These are phyloP conservation scores for Leuciscus idus DNA, from an alignment of 2,113 vertebrate genomes.

Conservation along the genomic window DNA sequence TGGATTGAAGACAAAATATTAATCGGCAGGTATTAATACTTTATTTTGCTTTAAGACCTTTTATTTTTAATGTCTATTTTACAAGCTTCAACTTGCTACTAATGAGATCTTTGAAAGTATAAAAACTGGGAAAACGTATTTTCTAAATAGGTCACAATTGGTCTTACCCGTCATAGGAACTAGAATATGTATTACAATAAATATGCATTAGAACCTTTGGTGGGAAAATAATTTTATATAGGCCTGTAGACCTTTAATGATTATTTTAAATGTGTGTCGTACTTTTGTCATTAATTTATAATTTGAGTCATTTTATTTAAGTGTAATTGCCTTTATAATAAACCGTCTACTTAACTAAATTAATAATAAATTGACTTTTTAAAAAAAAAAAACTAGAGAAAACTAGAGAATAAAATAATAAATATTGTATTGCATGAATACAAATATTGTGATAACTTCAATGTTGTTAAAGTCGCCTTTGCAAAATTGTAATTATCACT, in stretches of 20 bases:
- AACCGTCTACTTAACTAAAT: not conserved
- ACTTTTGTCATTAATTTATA: not conserved
- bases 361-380: not conserved
- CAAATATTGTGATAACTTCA: not conserved
- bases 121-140: not conserved
- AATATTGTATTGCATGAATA: not conserved
- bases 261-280: not conserved
- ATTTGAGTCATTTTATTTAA: too few species aligned
- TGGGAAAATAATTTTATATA: not conserved
- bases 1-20: not conserved
- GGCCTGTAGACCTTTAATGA: not conserved
- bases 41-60: not conserved
- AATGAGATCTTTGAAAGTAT: not conserved
- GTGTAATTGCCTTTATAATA: not conserved
- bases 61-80: not conserved
- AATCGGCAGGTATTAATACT: not conserved
- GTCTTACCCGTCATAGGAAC: not conserved
- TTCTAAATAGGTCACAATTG: not conserved
- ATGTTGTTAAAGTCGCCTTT: not conserved
- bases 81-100: not conserved
- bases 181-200: not conserved
- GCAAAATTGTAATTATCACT: not conserved
- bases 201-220: not conserved
- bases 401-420: not conserved
- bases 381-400: not conserved